Conservation (phyloP, 2,888 invertebrate genomes). For the Coleophora deauratella region DNA sequence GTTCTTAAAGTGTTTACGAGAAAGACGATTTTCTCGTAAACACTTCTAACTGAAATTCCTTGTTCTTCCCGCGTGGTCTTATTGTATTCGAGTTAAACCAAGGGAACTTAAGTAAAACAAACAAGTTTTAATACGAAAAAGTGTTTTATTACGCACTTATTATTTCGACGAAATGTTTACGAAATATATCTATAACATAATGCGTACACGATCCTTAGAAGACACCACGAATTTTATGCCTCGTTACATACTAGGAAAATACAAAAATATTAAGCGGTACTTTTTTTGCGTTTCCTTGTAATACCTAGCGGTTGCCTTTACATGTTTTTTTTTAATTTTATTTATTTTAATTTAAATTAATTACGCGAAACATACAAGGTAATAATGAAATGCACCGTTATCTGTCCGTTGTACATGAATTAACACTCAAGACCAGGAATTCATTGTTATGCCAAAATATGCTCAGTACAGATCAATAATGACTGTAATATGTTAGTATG, state of each 20-base stretch:
- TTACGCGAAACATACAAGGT: constrained; percentile 25
- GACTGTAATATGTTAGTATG: too few relatives aligned
- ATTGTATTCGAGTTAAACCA: too few relatives aligned
- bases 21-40: too few relatives aligned
- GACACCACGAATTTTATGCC: constrained; percentile 58
- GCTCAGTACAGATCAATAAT: too few relatives aligned
- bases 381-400: constrained; percentile 56
- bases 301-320: constrained; percentile 47
- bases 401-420: neutral
- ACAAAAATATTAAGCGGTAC: constrained; percentile 73
- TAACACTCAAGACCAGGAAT: too few relatives aligned
- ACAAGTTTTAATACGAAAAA: constrained; percentile 56
- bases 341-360: constrained; percentile 34
- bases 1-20: too few relatives aligned
- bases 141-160: constrained; percentile 75
- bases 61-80: too few relatives aligned
- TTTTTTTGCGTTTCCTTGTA: constrained; percentile 27
- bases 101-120: constrained; percentile 33
- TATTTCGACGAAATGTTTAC: constrained; percentile 72
- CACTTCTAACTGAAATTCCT: too few relatives aligned
- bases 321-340: constrained; percentile 6
- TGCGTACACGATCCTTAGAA: constrained; percentile 66
- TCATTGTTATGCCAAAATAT: too few relatives aligned
- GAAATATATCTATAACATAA: constrained; percentile 67
- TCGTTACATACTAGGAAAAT: constrained; percentile 68